A percentile compares a stretch with the other conserved stretches of the same genome.
These are phyloP conservation scores for Malthinus seriepunctatus DNA, from an alignment of 2,888 invertebrate genomes.

Conservation along the genomic window DNA sequence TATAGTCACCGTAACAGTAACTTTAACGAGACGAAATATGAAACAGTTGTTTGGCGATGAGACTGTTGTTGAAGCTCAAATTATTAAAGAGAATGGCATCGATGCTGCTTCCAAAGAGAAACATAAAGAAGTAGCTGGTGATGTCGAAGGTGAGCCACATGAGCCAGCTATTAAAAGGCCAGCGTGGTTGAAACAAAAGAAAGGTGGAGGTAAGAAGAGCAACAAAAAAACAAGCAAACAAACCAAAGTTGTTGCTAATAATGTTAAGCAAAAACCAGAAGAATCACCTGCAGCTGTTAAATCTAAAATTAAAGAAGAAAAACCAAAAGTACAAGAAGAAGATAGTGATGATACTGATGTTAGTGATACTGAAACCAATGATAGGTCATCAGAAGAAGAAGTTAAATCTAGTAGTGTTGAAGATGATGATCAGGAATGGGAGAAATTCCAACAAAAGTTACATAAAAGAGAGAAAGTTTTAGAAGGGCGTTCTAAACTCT, in stretches of 20 bases:
- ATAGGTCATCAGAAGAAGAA: constrained; percentile 52
- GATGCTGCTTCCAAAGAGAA: constrained; percentile 51
- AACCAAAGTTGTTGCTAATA: constrained; percentile 49
- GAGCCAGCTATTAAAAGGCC: constrained; percentile 67
- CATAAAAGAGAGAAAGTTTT: constrained; percentile 84
- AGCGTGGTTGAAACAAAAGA: constrained; percentile 79
- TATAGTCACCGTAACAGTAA: constrained; percentile 96
- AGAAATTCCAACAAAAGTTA: constrained; percentile 86
- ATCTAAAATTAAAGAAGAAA: constrained; percentile 38
- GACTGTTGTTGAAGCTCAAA: constrained; percentile 59
- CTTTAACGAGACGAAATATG: constrained; percentile 81
- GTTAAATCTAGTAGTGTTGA: constrained; percentile 47
- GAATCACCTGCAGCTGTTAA: constrained; percentile 36
- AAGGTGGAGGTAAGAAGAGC: constrained; percentile 62
- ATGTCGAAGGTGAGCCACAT: constrained; percentile 31
- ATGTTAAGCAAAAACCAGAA: constrained; percentile 38
- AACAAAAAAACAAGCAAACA: constrained; percentile 58
- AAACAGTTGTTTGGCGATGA: constrained; percentile 81
- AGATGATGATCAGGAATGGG: constrained; percentile 75
- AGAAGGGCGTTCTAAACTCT: constrained; percentile 91
- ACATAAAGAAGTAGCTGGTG: constrained; percentile 31
- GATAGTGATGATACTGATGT: constrained; percentile 59
- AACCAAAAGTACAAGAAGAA: constrained; percentile 40
- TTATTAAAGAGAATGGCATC: constrained; percentile 58
- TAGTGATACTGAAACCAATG: constrained; percentile 49